phyloP scores from a whole-genome alignment of 2,888 invertebrate species.

The Ariolimax columbianus region DNA sequence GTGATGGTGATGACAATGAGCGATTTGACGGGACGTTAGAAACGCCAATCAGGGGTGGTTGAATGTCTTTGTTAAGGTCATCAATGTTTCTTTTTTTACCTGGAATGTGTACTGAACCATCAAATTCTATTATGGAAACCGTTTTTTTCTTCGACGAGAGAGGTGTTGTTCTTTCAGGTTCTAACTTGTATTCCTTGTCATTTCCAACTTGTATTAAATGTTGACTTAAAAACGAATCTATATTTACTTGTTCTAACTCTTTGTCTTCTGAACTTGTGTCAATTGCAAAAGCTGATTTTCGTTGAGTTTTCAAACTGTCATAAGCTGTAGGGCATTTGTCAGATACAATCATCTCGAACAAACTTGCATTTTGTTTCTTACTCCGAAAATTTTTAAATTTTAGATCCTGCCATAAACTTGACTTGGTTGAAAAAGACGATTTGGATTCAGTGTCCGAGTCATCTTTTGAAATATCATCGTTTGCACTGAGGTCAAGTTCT shows the following conservation, averaged over 20 bases:
- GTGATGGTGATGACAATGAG: too few species aligned
- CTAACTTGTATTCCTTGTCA: not conserved
- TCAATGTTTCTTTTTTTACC: not conserved
- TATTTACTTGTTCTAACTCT: not conserved
- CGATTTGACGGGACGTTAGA: too few species aligned
- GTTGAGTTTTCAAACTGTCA: not conserved
- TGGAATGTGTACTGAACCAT: not conserved
- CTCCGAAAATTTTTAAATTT: not conserved
- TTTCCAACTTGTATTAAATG: not conserved
- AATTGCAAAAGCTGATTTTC: not conserved
- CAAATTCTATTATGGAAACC: not conserved
- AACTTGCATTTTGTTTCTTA: not conserved
- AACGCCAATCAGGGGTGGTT: too few species aligned
- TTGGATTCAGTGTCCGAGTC: not conserved
- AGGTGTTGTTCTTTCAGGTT: not conserved
- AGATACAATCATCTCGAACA: slow-evolving; percentile 16
- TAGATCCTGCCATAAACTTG: not conserved
- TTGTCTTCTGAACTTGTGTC: not conserved
- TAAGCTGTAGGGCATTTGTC: too few species aligned
- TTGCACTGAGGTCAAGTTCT: not conserved
- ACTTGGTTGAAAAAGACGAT: not conserved
- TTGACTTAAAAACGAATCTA: not conserved
- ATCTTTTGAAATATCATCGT: not conserved
- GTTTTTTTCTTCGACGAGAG: not conserved
- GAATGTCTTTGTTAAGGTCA: too few species aligned